phyloP scores from a whole-genome alignment of 2,888 invertebrate genomes.

The Zygothrica quintamaculata region DNA sequence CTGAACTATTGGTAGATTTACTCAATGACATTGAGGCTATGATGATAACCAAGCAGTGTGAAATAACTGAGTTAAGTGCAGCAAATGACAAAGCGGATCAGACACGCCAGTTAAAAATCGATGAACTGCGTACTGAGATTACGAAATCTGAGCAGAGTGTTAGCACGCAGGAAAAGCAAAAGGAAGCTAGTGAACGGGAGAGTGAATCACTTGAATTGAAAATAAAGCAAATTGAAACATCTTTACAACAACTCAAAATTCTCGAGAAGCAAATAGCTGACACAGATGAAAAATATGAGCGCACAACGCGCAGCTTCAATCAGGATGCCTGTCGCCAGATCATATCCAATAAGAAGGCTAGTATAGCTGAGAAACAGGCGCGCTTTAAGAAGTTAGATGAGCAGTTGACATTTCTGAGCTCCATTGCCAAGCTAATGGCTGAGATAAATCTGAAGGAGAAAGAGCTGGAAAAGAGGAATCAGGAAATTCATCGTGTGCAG shows the following conservation, averaged over 20 bases:
- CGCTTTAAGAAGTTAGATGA: conserved; percentile 87
- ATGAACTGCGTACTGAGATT: conserved; percentile 86
- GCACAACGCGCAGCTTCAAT: conserved; percentile 60
- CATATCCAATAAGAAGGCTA: conserved; percentile 87
- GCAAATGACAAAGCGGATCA: conserved; percentile 81
- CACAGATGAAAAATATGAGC: conserved; percentile 72
- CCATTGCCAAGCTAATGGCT: conserved; percentile 80
- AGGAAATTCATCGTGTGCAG: conserved; percentile 87
- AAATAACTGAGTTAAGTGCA: conserved; percentile 68
- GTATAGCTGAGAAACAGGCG: conserved; percentile 87
- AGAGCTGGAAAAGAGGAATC: conserved; percentile 84
- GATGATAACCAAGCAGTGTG: conserved; percentile 71
- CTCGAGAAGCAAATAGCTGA: conserved; percentile 85
- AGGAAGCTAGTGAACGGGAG: conserved; percentile 86
- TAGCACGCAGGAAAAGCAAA: conserved; percentile 86
- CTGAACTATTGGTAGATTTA: conserved; percentile 80
- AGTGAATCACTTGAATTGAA: conserved; percentile 86
- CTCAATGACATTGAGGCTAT: conserved; percentile 72
- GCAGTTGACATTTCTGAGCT: conserved; percentile 81
- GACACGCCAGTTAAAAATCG: conserved; percentile 86
- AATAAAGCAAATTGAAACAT: conserved; percentile 87
- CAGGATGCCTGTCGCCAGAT: conserved; percentile 83
- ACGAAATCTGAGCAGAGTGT: conserved; percentile 89
- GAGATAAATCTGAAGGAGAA: conserved; percentile 83
- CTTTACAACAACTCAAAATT: conserved; percentile 85